Evolutionary conservation across 2,113 vertebrate species (phyloP).

Genomic region (Chloebia gouldiae): DNA sequence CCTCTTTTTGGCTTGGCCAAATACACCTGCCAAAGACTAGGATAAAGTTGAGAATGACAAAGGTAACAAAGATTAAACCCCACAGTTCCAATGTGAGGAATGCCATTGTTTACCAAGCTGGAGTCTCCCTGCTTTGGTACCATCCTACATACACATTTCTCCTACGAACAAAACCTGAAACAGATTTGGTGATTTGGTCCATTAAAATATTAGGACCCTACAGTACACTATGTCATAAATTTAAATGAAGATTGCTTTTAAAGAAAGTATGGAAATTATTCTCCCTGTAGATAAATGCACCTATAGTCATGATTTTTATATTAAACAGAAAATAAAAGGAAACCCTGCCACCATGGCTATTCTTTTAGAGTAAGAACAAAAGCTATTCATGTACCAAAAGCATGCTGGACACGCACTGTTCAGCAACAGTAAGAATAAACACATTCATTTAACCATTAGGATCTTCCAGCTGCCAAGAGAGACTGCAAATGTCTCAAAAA

Average conservation of each 20-base stretch:
- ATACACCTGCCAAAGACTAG: background rate
- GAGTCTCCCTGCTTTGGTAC: background rate
- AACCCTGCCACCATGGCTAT: background rate
- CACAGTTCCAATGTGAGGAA: background rate
- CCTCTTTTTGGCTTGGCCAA: background rate
- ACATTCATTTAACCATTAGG: slow-evolving; percentile 31
- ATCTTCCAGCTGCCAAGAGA: slow-evolving; percentile 31
- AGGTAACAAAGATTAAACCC: background rate
- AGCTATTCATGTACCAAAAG: slow-evolving; percentile 19
- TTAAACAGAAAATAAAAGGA: background rate
- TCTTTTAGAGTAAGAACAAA: slow-evolving; percentile 14
- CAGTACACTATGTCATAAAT: background rate
- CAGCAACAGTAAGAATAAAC: slow-evolving; percentile 47
- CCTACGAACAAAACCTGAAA: background rate
- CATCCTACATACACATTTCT: background rate
- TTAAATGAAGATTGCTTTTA: background rate
- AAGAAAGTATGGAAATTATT: background rate
- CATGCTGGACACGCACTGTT: background rate
- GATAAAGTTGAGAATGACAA: background rate
- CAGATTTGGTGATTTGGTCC: background rate
- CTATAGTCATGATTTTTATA: background rate
- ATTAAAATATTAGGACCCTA: background rate
- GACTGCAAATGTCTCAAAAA: background rate
- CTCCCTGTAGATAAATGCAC: background rate
- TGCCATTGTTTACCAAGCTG: background rate